These are phyloP conservation scores for Castor canadensis DNA, from an alignment of 2,113 vertebrate species.

Conservation along the genomic window DNA sequence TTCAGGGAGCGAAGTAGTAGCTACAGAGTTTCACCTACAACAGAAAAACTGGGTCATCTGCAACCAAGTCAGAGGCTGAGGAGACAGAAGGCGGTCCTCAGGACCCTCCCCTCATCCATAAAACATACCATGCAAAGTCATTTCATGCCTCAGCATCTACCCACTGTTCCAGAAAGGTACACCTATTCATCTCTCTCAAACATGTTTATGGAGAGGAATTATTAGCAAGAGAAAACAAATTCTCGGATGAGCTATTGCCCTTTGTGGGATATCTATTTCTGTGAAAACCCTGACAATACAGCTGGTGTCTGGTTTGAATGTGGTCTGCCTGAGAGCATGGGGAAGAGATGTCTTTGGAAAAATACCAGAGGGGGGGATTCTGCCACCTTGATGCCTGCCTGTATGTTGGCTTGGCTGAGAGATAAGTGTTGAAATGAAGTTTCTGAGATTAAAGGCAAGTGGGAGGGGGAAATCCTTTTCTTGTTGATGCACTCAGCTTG, in stretches of 20 bases:
- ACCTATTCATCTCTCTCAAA: slow-evolving; percentile 65
- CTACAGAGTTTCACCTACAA: neutral
- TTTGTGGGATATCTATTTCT: slow-evolving; percentile 38
- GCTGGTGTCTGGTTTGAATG: neutral
- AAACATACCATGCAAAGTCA: slow-evolving; percentile 59
- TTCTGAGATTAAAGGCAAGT: slow-evolving; percentile 22
- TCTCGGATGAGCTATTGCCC: neutral
- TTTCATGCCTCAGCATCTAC: slow-evolving; percentile 59
- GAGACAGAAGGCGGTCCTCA: neutral
- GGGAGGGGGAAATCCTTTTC: neutral
- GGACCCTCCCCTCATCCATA: slow-evolving; percentile 38
- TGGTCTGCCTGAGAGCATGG: neutral
- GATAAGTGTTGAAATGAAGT: neutral
- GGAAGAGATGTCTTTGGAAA: neutral
- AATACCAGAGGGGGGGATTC: neutral
- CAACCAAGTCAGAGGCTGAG: slow-evolving; percentile 4
- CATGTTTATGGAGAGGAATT: slow-evolving; percentile 61
- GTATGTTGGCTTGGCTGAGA: neutral
- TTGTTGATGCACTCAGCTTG: neutral
- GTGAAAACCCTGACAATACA: neutral
- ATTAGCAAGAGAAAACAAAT: slow-evolving; percentile 63
- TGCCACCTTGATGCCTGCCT: neutral
- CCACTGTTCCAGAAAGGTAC: slow-evolving; percentile 54
- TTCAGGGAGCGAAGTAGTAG: neutral
- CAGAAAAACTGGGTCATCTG: neutral